Evolutionary conservation across 2,797 vertebrate genomes (phyloP).

Genomic region (Protosalanx chinensis): DNA sequence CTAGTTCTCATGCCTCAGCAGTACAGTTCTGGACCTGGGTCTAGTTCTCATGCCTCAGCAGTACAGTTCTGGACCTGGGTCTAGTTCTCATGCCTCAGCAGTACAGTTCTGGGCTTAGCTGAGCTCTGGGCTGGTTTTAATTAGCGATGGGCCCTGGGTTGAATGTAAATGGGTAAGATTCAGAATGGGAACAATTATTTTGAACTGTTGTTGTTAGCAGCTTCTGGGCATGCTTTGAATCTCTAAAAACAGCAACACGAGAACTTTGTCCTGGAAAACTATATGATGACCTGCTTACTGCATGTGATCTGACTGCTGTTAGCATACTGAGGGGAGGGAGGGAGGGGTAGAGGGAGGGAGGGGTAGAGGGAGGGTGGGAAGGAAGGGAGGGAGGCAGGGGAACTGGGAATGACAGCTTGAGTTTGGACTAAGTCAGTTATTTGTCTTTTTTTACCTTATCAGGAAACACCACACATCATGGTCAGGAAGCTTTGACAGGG

Average conservation of each 20-base stretch:
- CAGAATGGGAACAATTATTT: background rate
- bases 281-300: background rate
- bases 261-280: background rate
- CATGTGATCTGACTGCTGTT: background rate
- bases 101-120: background rate
- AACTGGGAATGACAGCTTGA: background rate
- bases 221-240: background rate
- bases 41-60: background rate
- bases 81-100: background rate
- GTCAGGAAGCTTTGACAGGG: slow-evolving; percentile 36
- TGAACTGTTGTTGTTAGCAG: slow-evolving; percentile 1
- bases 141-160: too few relatives aligned
- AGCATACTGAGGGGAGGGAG: background rate
- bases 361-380: slow-evolving; percentile 6
- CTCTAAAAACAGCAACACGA: background rate
- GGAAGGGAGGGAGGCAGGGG: slow-evolving; percentile 18
- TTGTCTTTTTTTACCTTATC: slow-evolving; percentile 33
- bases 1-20: too few relatives aligned
- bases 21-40: too few relatives aligned
- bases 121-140: background rate
- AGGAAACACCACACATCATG: slow-evolving; percentile 27
- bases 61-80: background rate
- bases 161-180: background rate
- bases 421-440: background rate
- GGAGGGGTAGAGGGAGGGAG: background rate